Evolutionary conservation across 2,113 vertebrate species (phyloP).

Genomic region (Coryphaenoides rupestris): DNA sequence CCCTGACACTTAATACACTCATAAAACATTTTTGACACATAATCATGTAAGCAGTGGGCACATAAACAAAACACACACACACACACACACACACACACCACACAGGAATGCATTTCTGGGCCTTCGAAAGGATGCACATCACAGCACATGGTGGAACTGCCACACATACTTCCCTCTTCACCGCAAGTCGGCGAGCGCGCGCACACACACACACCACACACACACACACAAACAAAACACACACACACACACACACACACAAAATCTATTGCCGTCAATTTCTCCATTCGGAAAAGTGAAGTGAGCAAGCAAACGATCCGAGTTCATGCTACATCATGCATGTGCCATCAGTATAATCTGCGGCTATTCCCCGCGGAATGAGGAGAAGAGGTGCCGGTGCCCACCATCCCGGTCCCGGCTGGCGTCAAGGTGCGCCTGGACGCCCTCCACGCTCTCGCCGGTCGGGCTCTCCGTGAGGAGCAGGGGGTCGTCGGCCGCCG

Average conservation of each 20-base stretch:
- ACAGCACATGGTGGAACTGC: constrained; percentile 11
- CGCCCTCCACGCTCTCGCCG: constrained; percentile 53
- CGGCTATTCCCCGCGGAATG: background rate
- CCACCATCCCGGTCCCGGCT: constrained; percentile 51
- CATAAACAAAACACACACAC: background rate
- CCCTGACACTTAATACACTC: no score
- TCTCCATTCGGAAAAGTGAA: background rate
- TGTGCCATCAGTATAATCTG: background rate
- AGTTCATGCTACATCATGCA: background rate
- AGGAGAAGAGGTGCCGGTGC: constrained; percentile 34
- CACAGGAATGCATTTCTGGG: constrained; percentile 20
- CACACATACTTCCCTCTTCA: constrained; percentile 4
- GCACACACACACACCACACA: background rate
- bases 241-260: background rate
- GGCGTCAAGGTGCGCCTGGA: constrained; percentile 51
- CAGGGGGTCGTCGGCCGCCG: constrained; percentile 38
- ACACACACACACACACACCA: constrained; percentile 15
- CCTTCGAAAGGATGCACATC: constrained; percentile 9
- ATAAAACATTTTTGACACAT: no score
- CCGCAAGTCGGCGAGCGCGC: background rate
- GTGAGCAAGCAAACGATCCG: background rate
- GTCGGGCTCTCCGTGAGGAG: constrained; percentile 30
- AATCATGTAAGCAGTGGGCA: no score
- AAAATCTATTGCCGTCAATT: background rate
- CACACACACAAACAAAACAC: background rate